Base-by-base conservation (phyloP, 1,140 invertebrate species). In the Triops cancriformis region DNA sequence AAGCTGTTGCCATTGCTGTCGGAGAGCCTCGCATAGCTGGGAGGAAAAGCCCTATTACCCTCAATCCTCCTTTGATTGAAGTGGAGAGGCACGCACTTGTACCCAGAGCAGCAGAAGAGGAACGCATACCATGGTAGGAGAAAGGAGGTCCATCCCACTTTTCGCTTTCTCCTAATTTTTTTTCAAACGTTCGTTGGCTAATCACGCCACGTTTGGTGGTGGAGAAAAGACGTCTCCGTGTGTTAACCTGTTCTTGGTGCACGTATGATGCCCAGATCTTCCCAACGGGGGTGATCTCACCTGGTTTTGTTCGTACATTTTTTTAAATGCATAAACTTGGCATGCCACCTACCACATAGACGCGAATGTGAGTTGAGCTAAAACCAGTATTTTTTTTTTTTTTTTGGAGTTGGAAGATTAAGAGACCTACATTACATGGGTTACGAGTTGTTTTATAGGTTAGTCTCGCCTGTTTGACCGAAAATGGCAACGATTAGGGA, bases 11-110 rank as follows among this genome's bases (percentile, higher is more conserved):
- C 7, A n/a, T 37, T 37, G 31, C 31, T 37, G 31, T 7, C 31
- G 31, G 31, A 37, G 31, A 37, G 31, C 31, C 2, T 37, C 2
- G 31, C 31, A 37, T 37, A 37, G 31, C 51, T 64, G 14, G 51
- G 51, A 64, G 51, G 51, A 64, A 64, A 64, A 64, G 23, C 51
- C 51, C 51, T 64, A 7, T 64, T 64, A 64, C 51, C 51, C 51
- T 14, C 51, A 18, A n/a, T 64, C 23, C 7, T 23, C 1, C 23
- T 18, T n/a, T 64, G 51, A 14, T 64, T n/a, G n/a, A n/a, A 23
- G 31, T 37, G 2, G 31, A 37, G 31, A 2, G 31, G 31, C 7
- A 37, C 31, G 31, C 31, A 37, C 31, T n/a, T 45, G 18, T 64
- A 64, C 51, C 51, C 51, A 18, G 23, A 64, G 23, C 14, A 23